Evolutionary conservation across 2,797 vertebrate species (phyloP), one percentile per base, ranked within the genome.

Genomic region (Salmo trutta): DNA sequence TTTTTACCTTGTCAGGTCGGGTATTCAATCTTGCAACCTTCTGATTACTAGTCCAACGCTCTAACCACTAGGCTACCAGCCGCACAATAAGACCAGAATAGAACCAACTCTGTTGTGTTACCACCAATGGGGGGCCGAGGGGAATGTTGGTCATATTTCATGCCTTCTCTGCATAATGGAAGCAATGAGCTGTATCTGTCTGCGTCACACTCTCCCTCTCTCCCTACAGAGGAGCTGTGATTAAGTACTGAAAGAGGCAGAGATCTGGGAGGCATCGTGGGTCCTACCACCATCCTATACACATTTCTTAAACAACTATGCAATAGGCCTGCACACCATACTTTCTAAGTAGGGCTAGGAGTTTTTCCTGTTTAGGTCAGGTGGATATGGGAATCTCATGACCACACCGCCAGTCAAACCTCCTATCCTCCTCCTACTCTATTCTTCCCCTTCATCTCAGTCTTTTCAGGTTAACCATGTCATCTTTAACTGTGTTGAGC

Each of bases 111-210:
- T 73, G 79, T 77, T 77, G 82, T 76, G 81, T 84, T 77, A 41
- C 56, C 29, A 68, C 15, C 31, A 19, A 16, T 69, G 29, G 14
- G 15, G 79, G 73, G 66, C 90, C 77, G 77, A 17, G 59, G 7
- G 88, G 85, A 87, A 88, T 74, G 84, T 64, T 81, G 86, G 85
- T 90, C 89, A 87, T 91, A 90, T 93, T 92, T 94, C 87, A 91
- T 85, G 79, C 87, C 81, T 91, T 87, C 80, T 83, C 85, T 89
- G 86, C 88, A 90, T 93, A 94, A 94, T 94, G 91, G 88, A 94
- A 94, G 76, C 84, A 88, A 53, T 84, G 85, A 89, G 80, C 73
- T 75, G 78, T 79, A 80, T 79, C 84, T 76, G 81, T 83, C 84
- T 91, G 91, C 86, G 89, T 93, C 92, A 93, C 81, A 84, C 78